Evolutionary conservation across 2,888 invertebrate species (phyloP).

Genomic region (Polymixis flavicincta): DNA sequence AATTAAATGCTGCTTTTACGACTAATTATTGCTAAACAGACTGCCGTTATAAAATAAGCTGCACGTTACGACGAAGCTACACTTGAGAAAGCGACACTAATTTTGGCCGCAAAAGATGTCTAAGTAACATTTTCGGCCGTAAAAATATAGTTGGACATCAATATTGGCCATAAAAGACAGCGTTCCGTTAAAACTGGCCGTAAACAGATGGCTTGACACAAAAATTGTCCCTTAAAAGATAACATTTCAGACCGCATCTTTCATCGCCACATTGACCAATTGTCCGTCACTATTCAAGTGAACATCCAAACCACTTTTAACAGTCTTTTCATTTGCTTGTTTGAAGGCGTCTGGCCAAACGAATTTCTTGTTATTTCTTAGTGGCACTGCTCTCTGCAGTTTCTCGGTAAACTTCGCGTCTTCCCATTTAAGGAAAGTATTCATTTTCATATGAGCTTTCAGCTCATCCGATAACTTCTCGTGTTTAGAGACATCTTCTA

Average conservation of each 20-base stretch:
- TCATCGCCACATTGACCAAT: slow-evolving; percentile 40
- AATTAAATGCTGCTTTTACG: background rate
- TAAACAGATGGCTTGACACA: no score
- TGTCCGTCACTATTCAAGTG: slow-evolving; percentile 52
- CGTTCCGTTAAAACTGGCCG: background rate
- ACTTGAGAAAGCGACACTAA: background rate
- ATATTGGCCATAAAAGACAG: background rate
- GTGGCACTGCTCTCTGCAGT: slow-evolving; percentile 92
- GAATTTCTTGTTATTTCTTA: slow-evolving; percentile 42
- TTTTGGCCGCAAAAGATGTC: background rate
- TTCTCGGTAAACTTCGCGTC: slow-evolving; percentile 96
- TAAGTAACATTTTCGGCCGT: background rate
- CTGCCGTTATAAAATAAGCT: slow-evolving; percentile 10
- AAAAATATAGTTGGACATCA: background rate
- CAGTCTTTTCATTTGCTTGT: slow-evolving; percentile 2
- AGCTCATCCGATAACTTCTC: slow-evolving; percentile 82
- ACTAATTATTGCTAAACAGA: background rate
- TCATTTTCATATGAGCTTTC: slow-evolving; percentile 92
- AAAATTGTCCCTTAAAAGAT: background rate
- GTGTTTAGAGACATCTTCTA: slow-evolving; percentile 89
- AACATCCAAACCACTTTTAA: slow-evolving; percentile 36
- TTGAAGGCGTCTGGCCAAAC: slow-evolving; percentile 33
- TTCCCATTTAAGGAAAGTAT: slow-evolving; percentile 95
- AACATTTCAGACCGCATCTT: slow-evolving; percentile 26
- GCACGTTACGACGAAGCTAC: background rate